phyloP scores from a whole-genome alignment of 2,888 invertebrate species.

The Blera fallax region DNA sequence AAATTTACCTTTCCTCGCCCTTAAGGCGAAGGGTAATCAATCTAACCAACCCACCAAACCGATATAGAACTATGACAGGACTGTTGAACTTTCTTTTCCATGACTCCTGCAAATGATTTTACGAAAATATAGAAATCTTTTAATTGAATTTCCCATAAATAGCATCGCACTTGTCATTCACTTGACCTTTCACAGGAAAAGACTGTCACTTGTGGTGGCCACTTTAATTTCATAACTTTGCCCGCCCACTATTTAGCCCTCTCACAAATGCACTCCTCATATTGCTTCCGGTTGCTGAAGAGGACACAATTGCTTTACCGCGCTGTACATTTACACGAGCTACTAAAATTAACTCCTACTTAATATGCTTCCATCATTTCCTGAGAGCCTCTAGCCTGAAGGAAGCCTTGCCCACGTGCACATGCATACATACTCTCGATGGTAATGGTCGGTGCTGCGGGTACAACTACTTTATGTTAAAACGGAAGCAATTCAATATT shows the following conservation, averaged over 20 bases:
- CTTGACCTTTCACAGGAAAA: slow-evolving; percentile 4
- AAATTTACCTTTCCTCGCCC: too few species aligned
- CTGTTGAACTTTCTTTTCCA: too few species aligned
- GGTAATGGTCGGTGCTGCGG: neutral
- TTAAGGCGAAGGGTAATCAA: too few species aligned
- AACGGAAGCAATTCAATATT: slow-evolving; percentile 68
- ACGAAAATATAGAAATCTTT: too few species aligned
- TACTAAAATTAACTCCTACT: slow-evolving; percentile 61
- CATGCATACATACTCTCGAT: neutral
- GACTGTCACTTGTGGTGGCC: neutral
- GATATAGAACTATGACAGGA: too few species aligned
- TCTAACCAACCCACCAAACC: too few species aligned
- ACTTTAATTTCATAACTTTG: slow-evolving; percentile 30
- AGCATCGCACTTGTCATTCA: neutral
- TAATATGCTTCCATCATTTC: slow-evolving; percentile 55
- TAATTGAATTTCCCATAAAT: neutral
- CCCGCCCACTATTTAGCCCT: neutral
- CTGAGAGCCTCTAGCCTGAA: neutral
- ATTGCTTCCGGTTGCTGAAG: slow-evolving; percentile 33
- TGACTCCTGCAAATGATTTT: too few species aligned
- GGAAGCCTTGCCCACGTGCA: neutral
- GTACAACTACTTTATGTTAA: slow-evolving; percentile 41
- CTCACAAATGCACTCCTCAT: slow-evolving; percentile 18
- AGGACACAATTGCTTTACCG: slow-evolving; percentile 4
- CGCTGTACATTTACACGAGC: neutral